Evolutionary conservation across 2,888 invertebrate species (phyloP).

Genomic region (Ferrisia virgata): DNA sequence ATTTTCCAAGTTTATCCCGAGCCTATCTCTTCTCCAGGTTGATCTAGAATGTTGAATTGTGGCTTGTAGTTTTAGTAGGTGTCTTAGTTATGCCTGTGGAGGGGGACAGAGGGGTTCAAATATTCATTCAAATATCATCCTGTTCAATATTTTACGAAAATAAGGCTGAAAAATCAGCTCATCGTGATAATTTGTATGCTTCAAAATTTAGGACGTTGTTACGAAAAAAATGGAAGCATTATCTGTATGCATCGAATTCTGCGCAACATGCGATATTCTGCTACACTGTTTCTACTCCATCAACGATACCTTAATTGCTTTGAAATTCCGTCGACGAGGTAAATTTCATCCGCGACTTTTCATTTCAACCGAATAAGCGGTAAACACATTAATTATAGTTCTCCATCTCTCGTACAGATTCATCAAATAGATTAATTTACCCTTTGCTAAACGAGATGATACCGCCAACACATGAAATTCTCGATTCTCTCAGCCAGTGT

Average conservation of each 20-base stretch:
- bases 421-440: not conserved
- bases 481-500: conserved; percentile 13
- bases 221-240: conserved; percentile 46
- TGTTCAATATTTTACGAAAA: too few relatives aligned
- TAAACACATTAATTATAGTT: not conserved
- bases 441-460: conserved; percentile 19
- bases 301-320: conserved; percentile 37
- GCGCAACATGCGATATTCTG: conserved; percentile 44
- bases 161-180: too few relatives aligned
- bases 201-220: conserved; percentile 44
- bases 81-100: too few relatives aligned
- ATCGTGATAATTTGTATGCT: not conserved
- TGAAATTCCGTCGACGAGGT: conserved; percentile 26
- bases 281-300: conserved; percentile 45
- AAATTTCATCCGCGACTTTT: not conserved
- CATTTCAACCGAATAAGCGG: too few relatives aligned
- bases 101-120: too few relatives aligned
- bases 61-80: too few relatives aligned
- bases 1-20: too few relatives aligned
- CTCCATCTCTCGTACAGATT: not conserved
- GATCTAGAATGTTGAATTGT: too few relatives aligned
- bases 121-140: too few relatives aligned
- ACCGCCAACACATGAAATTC: conserved; percentile 19
- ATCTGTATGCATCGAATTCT: conserved; percentile 47
- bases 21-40: too few relatives aligned